phyloP scores from a whole-genome alignment of 2,113 vertebrate genomes.

The Elgaria multicarinata region DNA sequence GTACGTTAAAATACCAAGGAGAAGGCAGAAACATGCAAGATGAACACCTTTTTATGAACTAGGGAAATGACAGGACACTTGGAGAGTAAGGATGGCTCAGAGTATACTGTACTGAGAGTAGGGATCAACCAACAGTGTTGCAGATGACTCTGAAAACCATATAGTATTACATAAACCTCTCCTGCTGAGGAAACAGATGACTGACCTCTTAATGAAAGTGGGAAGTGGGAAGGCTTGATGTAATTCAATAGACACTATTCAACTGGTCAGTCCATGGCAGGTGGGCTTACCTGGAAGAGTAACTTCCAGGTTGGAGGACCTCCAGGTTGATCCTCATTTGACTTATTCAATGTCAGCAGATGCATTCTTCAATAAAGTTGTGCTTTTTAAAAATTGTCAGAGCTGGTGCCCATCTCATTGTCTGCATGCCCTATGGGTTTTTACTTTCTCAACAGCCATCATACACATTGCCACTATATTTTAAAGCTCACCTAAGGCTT shows the following conservation, averaged over 20 bases:
- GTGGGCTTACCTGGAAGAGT: neutral
- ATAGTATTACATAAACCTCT: neutral
- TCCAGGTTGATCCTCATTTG: neutral
- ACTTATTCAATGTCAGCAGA: neutral
- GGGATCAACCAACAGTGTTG: neutral
- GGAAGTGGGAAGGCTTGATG: neutral
- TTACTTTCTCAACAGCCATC: neutral
- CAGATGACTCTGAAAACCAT: neutral
- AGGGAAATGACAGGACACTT: neutral
- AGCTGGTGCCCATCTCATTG: neutral
- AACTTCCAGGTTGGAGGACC: too few species aligned
- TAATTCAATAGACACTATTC: neutral
- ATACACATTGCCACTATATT: neutral
- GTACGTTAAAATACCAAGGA: neutral
- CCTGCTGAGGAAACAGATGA: neutral
- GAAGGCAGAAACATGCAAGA: neutral
- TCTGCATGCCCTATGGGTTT: neutral
- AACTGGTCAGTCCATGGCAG: neutral
- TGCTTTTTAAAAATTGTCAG: neutral
- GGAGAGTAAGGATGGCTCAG: neutral
- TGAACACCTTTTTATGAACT: neutral
- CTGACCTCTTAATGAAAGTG: accelerated
- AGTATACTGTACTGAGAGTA: neutral
- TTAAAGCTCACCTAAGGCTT: neutral
- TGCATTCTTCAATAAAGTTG: neutral